Base-by-base conservation (phyloP, 1,140 invertebrate genomes). In the Heterodera carotae region DNA sequence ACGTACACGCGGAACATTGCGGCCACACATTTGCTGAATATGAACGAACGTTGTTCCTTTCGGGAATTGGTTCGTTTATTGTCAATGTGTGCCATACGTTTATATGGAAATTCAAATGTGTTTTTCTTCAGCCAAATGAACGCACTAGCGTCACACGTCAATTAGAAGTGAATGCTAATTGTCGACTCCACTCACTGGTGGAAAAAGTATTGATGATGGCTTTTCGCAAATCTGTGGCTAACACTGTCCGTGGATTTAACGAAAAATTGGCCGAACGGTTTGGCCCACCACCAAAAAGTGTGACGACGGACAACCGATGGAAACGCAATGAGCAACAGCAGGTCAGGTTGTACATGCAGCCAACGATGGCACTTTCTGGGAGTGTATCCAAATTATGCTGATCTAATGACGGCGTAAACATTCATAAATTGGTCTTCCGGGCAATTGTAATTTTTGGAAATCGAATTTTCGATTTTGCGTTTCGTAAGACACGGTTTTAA, bases 1-100 rank as follows among this genome's bases (percentile, higher is more conserved):
- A 85, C 85, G 7, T 85, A 88, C 71, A 87, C 85, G 15, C 34
- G 85, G 67, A 86, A 86, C 74, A 77, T 88, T 56, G 79, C 83
- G 1, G 79, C 77, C 64, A 53, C 53, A 48, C 71, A 85, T 3
- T 67, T 82, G 22, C 77, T 88, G 39, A 31, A 77, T 12, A 78
- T 85, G 77, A 78, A 76, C 29, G 84, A 84, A 31, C 82, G 74
- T 22, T 84, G 83, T 59, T 22, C 59, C 34, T 84, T 85, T 62
- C 43, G 66, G 25, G 36, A 48, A 48, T 48, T 71, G 67, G 82
- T 83, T 69, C 62, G 62, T 56, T 64, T 66, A 25, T 75, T 31
- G 22, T 68, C 7, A 18, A 8, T 39, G 43, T 67, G 15, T 31
- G 69, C 36, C n/a, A 34, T 10, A 25, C 2, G 12, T 36, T 69